Percentiles rank a stretch among this genome's conserved stretches.
phyloP scores from a whole-genome alignment of 2,797 vertebrate genomes.

The Lycodopsis pacificus region DNA sequence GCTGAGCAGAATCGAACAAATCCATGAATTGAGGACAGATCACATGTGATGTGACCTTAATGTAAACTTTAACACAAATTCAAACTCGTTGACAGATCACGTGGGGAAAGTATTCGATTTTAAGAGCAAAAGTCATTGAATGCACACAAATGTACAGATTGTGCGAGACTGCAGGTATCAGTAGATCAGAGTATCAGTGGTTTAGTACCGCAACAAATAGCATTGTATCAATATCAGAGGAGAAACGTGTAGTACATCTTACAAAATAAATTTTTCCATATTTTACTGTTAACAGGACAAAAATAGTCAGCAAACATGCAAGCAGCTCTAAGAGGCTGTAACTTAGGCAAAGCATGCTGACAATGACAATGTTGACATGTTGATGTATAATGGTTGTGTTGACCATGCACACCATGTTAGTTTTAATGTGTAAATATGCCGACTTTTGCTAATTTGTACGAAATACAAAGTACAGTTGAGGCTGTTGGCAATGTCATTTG shows the following conservation, averaged over 20 bases:
- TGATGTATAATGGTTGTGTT: neutral
- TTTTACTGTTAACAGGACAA: neutral
- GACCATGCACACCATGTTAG: neutral
- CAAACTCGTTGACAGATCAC: neutral
- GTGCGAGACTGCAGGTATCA: neutral
- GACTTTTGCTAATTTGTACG: neutral
- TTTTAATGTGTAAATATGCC: neutral
- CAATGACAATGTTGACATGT: neutral
- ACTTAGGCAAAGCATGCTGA: neutral
- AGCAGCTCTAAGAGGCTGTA: neutral
- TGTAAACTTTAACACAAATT: neutral
- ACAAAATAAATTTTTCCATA: neutral
- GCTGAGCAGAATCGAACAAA: constrained; percentile 8
- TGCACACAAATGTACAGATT: neutral
- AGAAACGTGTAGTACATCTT: constrained; percentile 6
- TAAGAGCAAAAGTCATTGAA: neutral
- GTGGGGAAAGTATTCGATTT: neutral
- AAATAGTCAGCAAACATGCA: neutral
- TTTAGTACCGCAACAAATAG: neutral
- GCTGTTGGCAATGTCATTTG: neutral
- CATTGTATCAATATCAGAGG: neutral
- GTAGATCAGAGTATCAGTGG: neutral
- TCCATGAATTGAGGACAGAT: constrained; percentile 17
- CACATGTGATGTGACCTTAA: constrained; percentile 5
- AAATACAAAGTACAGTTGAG: neutral